Evolutionary conservation across 2,113 vertebrate genomes (phyloP).

Genomic region (Micronisus gabar): DNA sequence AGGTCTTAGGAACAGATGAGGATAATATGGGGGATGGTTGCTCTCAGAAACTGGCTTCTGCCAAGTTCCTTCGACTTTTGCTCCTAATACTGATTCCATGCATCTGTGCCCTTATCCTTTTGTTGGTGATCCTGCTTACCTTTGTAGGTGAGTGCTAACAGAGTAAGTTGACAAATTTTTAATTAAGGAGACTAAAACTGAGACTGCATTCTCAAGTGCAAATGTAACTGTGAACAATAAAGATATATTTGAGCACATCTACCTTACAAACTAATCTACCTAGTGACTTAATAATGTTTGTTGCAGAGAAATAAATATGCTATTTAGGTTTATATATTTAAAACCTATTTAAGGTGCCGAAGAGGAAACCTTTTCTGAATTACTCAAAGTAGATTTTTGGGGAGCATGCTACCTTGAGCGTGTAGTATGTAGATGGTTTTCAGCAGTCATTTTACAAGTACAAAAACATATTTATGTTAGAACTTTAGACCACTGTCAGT

Average conservation of each 20-base stretch:
- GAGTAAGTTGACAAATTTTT: background rate
- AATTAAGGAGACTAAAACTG: background rate
- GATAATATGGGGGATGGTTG: conserved; percentile 74
- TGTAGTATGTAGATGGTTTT: background rate
- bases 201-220: background rate
- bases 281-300: background rate
- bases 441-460: background rate
- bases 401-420: background rate
- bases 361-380: background rate
- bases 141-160: conserved; percentile 77
- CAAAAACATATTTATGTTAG: background rate
- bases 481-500: background rate
- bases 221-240: background rate
- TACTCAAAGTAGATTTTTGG: background rate
- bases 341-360: background rate
- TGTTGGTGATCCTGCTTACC: conserved; percentile 78
- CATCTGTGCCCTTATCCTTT: conserved; percentile 79
- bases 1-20: conserved; percentile 76
- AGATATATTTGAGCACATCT: background rate
- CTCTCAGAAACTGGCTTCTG: conserved; percentile 76
- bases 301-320: background rate
- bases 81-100: conserved; percentile 81
- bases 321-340: background rate
- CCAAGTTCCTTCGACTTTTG: conserved; percentile 74
- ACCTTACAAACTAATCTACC: background rate